Conservation (phyloP, 1,140 invertebrate species). For the Pseudomyrmex cubaensis region DNA sequence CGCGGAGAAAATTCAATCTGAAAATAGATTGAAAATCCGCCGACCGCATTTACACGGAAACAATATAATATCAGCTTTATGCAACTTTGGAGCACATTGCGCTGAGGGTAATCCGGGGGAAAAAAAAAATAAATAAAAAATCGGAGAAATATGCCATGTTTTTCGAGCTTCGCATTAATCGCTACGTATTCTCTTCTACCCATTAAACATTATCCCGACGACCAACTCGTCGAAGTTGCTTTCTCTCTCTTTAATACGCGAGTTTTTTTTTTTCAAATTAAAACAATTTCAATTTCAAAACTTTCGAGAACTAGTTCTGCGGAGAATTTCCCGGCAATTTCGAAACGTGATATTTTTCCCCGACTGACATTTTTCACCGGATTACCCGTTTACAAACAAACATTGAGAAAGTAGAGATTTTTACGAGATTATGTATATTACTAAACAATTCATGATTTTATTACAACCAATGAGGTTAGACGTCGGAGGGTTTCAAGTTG, state of each 20-base stretch:
- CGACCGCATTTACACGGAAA: conserved; percentile 30
- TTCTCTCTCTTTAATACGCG: too few relatives aligned
- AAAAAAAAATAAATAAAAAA: conserved; percentile 12
- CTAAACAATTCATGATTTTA: conserved; percentile 23
- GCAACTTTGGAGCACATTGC: not conserved
- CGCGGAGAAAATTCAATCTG: not conserved
- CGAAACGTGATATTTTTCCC: conserved; percentile 18
- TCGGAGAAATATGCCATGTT: conserved; percentile 19
- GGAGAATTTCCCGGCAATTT: conserved; percentile 6
- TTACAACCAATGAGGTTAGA: conserved; percentile 2
- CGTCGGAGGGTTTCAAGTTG: not conserved
- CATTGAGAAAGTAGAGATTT: not conserved
- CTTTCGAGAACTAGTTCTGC: not conserved
- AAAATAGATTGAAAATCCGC: not conserved
- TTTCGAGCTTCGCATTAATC: conserved; percentile 3
- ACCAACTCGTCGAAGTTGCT: too few relatives aligned
- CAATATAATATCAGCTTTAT: conserved; percentile 13
- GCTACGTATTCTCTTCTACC: not conserved
- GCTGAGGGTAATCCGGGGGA: not conserved
- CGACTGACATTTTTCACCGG: conserved; percentile 8
- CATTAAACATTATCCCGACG: not conserved
- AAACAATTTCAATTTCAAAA: too few relatives aligned
- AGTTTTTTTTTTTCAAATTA: too few relatives aligned
- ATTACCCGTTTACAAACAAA: conserved; percentile 1
- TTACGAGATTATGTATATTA: not conserved